phyloP scores from a whole-genome alignment of 2,797 vertebrate genomes.

The Amazona ochrocephala region DNA sequence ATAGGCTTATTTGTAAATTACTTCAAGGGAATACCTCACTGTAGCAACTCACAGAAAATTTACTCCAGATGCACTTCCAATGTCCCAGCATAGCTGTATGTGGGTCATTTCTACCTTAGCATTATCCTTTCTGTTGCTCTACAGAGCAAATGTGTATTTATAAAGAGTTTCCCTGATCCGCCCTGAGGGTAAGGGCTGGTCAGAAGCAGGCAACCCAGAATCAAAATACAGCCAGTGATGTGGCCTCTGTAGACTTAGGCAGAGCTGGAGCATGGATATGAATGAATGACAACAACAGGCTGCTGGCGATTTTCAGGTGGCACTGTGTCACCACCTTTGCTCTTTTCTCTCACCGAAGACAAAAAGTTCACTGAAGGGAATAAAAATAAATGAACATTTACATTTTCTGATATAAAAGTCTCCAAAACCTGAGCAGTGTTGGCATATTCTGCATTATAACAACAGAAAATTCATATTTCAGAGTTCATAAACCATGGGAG shows the following conservation, averaged over 20 bases:
- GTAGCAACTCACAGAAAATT: neutral
- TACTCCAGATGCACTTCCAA: neutral
- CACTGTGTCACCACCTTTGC: neutral
- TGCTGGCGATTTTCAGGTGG: neutral
- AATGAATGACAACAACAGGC: neutral
- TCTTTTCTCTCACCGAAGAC: neutral
- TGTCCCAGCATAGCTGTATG: neutral
- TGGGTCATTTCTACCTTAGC: neutral
- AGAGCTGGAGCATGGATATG: neutral
- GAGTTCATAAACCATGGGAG: neutral
- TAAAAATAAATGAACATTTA: neutral
- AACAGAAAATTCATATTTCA: neutral
- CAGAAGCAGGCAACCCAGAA: neutral
- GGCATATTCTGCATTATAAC: neutral
- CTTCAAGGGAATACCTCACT: neutral
- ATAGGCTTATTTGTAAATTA: neutral
- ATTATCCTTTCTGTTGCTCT: neutral
- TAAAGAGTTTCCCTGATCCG: neutral
- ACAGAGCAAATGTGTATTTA: neutral
- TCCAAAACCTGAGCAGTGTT: neutral
- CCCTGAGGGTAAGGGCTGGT: neutral
- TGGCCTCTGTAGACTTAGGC: too few species aligned
- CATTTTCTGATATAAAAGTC: neutral
- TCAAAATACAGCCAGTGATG: neutral
- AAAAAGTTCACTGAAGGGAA: neutral